Evolutionary conservation across 2,113 vertebrate species (phyloP), one percentile per base, ranked within the genome.

Genomic region (Bos javanicus): DNA sequence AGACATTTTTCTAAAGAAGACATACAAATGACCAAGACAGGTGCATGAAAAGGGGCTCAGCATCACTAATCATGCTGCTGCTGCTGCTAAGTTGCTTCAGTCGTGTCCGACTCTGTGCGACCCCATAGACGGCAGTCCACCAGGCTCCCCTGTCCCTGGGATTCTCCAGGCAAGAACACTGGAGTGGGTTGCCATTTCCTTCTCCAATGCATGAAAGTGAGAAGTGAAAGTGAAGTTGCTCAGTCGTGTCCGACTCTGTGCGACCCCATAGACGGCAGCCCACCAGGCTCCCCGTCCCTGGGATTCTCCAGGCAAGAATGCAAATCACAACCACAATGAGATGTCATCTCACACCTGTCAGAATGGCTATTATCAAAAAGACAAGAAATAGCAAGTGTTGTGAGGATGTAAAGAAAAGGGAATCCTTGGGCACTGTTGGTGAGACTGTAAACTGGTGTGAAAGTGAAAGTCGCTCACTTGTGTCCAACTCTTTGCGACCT

Each of bases 401-500:
- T 48, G 43, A 80, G 28, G 76, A 9, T 30, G 15, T 30, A 48
- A 30, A 17, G 7, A 48, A 80, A 48, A 80, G 26, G 26, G 26
- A 30, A 6, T 16, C 76, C 76, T 48, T 48, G 8, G 11, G 15
- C 76, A 50, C 46, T 50, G 43, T 33, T 80, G 76, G 46, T 80
- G 15, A 48, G 15, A 50, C 46, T 23, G 19, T 71, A 71, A 71
- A 71, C n/a, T 71, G 67, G n/a, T 23, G 19, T 23, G 10, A 71
- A 71, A 71, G 19, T 39, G 67, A 12, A 71, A 71, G 67, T 39
- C 5, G 4, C n/a, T 71, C 67, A 39, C n/a, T 71, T 39, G n/a
- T 71, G n/a, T 71, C 67, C 0, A 2, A 71, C n/a, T 2, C 67
- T 71, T 23, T 23, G 67, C 0, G 5, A 71, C 4, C 5, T 36